Conservation (phyloP, 2,888 invertebrate species). For the Girardia tigrina region DNA sequence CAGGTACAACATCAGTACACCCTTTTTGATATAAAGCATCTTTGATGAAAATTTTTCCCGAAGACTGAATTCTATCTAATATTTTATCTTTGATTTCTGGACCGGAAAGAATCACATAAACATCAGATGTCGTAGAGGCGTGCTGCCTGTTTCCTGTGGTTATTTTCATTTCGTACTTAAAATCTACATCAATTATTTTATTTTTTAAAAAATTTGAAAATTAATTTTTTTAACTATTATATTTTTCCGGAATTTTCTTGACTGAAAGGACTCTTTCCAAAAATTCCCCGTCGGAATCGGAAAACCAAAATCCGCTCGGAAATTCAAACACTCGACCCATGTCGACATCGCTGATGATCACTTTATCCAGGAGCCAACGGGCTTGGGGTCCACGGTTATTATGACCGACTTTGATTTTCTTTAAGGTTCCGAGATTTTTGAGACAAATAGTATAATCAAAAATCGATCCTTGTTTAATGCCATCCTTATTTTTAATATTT, state of each 20-base stretch:
- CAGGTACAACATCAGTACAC: neutral
- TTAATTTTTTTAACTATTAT: neutral
- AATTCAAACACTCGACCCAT: slow-evolving; percentile 44
- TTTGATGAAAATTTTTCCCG: neutral
- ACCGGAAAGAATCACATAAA: neutral
- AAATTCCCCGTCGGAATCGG: slow-evolving; percentile 42
- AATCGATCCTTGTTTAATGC: slow-evolving; percentile 2
- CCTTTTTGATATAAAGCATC: neutral
- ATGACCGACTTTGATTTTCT: slow-evolving; percentile 47
- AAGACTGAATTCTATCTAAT: neutral
- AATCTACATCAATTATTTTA: neutral
- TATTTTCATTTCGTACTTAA: slow-evolving; percentile 6
- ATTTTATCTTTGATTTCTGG: neutral
- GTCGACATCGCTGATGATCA: slow-evolving; percentile 31
- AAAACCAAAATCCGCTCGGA: slow-evolving; percentile 47
- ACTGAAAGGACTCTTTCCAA: neutral
- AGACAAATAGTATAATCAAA: neutral
- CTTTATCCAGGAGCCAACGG: slow-evolving; percentile 47
- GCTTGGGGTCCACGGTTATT: slow-evolving; percentile 46
- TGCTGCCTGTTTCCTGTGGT: neutral
- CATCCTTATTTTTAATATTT: neutral
- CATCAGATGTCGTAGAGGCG: neutral
- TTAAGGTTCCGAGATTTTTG: slow-evolving; percentile 40
- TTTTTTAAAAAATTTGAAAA: neutral
- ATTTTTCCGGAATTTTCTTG: neutral